Base-by-base conservation (phyloP, 2,888 invertebrate species). In the Sepiola atlantica region DNA sequence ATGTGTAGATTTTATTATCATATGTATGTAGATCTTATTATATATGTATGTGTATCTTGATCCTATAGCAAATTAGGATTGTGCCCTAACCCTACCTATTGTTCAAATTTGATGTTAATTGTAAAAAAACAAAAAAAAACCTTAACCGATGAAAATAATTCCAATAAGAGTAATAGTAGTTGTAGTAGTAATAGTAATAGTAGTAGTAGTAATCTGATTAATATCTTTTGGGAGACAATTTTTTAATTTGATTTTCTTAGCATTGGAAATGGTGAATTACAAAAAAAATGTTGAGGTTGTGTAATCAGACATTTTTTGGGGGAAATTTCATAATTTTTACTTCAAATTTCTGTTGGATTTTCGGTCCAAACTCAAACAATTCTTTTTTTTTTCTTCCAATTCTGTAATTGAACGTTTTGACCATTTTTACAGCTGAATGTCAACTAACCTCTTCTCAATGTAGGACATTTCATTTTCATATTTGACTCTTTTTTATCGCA, bases 101-200 rank as follows among this genome's bases (percentile, higher is more conserved):
- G 61, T 61, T 61, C 61, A 61, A 28, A 61, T 61, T 61, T 24
- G 24, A 61, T 61, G 61, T 61, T 61, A 61, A 28, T 28, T 61
- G 61, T 61, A 28, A 61, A 61, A 61, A 45, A 45, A 45, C 2
- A 45, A 45, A 45, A 45, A 8, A 45, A 45, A 10, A 24, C 10
- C 28, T 77, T 77, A 32, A 77, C 77, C 77, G n/a, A n/a, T 77
- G 77, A n/a, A 77, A 77, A 77, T 77, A 77, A 77, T 77, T 77
- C n/a, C n/a, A 77, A 16, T 77, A n/a, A n/a, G n/a, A 16, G n/a
- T 77, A 32, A n/a, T 77, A 16, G n/a, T 77, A 77, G n/a, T 77
- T 16, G n/a, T 77, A n/a, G 14, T 45, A 45, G n/a, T n/a, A n/a
- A n/a, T 77, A 16, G n/a, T 77, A 32, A n/a, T 77, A 16, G n/a